Evolutionary conservation across 2,113 vertebrate genomes (phyloP), one percentile per base, ranked within the genome.

Genomic region (Fulmarus glacialis): DNA sequence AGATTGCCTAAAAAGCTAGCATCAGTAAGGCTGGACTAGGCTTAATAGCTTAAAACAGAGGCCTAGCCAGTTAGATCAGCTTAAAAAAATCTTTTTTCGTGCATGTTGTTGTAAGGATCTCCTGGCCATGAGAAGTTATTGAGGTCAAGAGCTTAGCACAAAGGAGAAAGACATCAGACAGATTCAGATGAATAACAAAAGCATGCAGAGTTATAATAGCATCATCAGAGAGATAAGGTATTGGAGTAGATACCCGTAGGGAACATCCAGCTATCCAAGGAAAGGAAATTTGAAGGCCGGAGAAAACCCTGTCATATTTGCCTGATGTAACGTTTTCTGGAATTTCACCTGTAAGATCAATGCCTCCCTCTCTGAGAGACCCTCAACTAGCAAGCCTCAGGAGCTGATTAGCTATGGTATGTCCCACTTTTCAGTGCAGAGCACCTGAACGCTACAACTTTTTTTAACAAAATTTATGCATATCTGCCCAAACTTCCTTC

Each of bases 381-480:
- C 15, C 19, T 45, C 7, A 1, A 23, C 9, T 23, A 63, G 16
- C 40, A 73, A 70, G 40, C 14, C 21, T 5, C 9, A 72, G 30
- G 45, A 71, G 48, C 15, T 45, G 32, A 15, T 40, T 43, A 50
- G 11, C 22, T 60, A 15, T 13, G 15, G 4, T n/a, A 47, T 12
- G 15, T 23, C 32, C 10, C 17, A 22, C 13, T 63, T 71, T 5
- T 21, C 59, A 66, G 42, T 11, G 32, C 32, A 59, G 29, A 43
- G 5, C 47, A 19, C 5, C 5, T 7, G 24, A 34, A 40, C 7
- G 4, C 13, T 8, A 1, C 11, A 64, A 4, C 20, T 21, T 26
- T 22, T 72, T 47, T 40, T 14, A 42, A 42, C 6, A 43, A 12
- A 62, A 59, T 38, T 9, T 34, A 10, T 24, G 40, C 24, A 11